A percentile compares a stretch with the other conserved stretches of the same genome.
Conservation (phyloP, 2,113 vertebrate genomes). For the Epinephelus fuscoguttatus region DNA sequence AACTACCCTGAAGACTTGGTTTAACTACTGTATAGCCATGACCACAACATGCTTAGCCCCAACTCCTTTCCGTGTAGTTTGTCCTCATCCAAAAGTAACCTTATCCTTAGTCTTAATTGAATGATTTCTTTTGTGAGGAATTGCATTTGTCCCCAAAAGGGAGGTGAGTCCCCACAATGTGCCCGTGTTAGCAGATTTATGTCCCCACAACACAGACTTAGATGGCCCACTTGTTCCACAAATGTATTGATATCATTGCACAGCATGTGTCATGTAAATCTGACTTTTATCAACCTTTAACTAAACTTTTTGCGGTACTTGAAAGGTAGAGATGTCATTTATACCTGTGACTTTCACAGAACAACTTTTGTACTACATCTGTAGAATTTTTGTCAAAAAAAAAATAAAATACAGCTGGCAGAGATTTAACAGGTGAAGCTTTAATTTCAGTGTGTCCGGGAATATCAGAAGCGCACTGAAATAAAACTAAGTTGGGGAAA, state of each 20-base stretch:
- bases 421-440: background rate
- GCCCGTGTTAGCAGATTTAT: background rate
- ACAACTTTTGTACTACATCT: background rate
- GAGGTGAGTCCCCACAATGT: too few relatives aligned
- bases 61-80: too few relatives aligned
- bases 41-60: too few relatives aligned
- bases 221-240: background rate
- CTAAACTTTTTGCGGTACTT: background rate
- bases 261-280: background rate
- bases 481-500: slow-evolving; percentile 18
- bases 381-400: background rate
- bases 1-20: too few relatives aligned
- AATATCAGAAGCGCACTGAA: slow-evolving; percentile 9
- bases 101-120: too few relatives aligned
- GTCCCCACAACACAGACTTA: background rate
- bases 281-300: background rate
- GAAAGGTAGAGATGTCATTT: background rate
- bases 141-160: too few relatives aligned
- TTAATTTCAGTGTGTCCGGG: background rate
- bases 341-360: background rate
- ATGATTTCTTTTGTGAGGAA: too few relatives aligned
- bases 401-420: background rate
- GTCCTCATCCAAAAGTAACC: too few relatives aligned
- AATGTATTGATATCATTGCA: background rate
- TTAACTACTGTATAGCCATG: too few relatives aligned